A percentile compares a stretch with the other conserved stretches of the same genome.
These are phyloP conservation scores for Nannospalax galili DNA, from an alignment of 2,113 vertebrate species.

Conservation along the genomic window DNA sequence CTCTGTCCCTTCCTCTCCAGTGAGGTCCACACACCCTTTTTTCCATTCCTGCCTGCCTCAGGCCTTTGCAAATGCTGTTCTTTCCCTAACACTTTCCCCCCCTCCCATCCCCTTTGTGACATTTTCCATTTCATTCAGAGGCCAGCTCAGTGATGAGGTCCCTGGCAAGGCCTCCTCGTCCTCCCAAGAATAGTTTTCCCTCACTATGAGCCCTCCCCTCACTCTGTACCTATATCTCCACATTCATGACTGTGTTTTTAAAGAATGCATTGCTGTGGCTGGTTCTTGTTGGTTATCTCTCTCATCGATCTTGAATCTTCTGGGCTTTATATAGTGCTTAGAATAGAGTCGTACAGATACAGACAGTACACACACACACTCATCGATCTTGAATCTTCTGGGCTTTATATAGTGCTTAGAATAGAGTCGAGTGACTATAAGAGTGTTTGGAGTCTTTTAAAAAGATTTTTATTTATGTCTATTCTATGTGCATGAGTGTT, in stretches of 20 bases:
- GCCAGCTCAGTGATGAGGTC: background rate
- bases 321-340: background rate
- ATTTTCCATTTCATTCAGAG: background rate
- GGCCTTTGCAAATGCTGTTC: background rate
- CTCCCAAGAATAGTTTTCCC: background rate
- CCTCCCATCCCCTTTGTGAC: background rate
- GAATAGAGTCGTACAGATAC: too few species aligned
- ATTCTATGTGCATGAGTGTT: too few species aligned
- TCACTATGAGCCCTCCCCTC: accelerated
- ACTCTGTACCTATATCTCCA: accelerated
- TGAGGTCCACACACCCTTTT: accelerated
- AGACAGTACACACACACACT: too few species aligned
- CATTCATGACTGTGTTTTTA: background rate
- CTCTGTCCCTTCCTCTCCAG: background rate
- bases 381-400: background rate
- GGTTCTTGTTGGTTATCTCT: background rate
- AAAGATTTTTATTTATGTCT: too few species aligned
- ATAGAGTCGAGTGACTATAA: too few species aligned
- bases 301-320: background rate
- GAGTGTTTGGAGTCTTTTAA: too few species aligned
- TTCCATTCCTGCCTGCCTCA: background rate
- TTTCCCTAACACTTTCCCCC: background rate
- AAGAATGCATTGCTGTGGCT: too few species aligned
- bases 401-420: background rate
- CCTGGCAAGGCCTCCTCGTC: background rate